Evolutionary conservation across 1,140 invertebrate species (phyloP).

Genomic region (Leptinotarsa lineolata): DNA sequence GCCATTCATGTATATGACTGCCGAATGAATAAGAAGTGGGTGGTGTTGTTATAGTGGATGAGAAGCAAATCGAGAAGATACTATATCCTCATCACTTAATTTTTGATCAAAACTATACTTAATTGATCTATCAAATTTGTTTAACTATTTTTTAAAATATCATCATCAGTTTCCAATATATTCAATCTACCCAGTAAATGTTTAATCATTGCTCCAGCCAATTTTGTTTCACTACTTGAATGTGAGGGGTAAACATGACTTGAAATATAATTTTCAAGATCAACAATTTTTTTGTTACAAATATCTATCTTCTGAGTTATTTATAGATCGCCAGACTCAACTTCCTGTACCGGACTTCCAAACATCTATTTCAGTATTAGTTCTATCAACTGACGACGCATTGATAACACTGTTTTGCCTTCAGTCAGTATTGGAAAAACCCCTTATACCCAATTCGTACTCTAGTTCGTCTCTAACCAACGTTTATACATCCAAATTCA

Average conservation of each 20-base stretch:
- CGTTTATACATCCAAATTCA: slow-evolving; percentile 12
- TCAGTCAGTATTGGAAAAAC: background rate
- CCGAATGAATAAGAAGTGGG: background rate
- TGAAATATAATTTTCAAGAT: slow-evolving; percentile 13
- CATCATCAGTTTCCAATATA: slow-evolving; percentile 6
- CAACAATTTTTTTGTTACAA: slow-evolving; percentile 16
- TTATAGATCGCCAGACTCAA: background rate
- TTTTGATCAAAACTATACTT: slow-evolving; percentile 9
- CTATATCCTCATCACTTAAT: background rate
- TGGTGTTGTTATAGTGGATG: background rate
- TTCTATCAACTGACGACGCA: slow-evolving; percentile 13
- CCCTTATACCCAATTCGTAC: background rate
- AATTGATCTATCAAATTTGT: slow-evolving; percentile 9
- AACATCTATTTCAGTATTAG: background rate
- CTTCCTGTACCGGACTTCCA: background rate
- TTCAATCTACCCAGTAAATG: slow-evolving; percentile 11
- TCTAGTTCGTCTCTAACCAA: slow-evolving; percentile 6
- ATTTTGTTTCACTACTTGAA: background rate
- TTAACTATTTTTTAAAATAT: slow-evolving; percentile 10
- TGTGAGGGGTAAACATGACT: background rate
- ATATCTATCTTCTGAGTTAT: background rate
- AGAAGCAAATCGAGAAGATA: too few relatives aligned
- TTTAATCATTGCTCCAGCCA: slow-evolving; percentile 8
- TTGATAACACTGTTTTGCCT: slow-evolving; percentile 10
- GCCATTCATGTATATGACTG: slow-evolving; percentile 9